Conservation (phyloP, 2,888 invertebrate genomes). For the Geophilus truncorum region DNA sequence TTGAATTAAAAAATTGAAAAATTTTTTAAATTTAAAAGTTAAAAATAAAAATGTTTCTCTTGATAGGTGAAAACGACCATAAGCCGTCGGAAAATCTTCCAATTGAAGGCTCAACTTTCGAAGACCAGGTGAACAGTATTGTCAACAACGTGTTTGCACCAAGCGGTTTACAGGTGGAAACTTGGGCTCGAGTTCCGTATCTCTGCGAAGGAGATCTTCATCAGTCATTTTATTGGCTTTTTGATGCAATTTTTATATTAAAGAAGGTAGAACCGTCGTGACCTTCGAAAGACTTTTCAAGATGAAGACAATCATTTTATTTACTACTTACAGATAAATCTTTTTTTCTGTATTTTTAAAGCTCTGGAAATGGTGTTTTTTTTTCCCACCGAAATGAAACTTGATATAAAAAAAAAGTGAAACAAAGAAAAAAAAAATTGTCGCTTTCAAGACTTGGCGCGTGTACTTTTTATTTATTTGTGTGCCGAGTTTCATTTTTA, state of each 20-base stretch:
- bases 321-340: not conserved
- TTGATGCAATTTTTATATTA: conserved; percentile 77
- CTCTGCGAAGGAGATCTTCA: conserved; percentile 93
- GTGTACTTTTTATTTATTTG: not conserved
- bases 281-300: not conserved
- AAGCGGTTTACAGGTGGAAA: conserved; percentile 66
- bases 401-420: not conserved
- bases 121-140: conserved; percentile 69
- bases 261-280: not conserved
- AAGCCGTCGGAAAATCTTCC: conserved; percentile 42
- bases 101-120: conserved; percentile 49
- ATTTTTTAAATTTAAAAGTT: no score
- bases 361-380: not conserved
- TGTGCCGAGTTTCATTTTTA: not conserved
- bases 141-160: conserved; percentile 59
- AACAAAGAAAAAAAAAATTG: not conserved
- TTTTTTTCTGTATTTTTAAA: not conserved
- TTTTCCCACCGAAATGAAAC: not conserved
- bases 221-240: conserved; percentile 72
- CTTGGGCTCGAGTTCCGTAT: conserved; percentile 89
- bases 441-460: not conserved
- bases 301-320: not conserved
- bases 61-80: conserved; percentile 30
- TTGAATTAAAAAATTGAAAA: not conserved
- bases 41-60: no score